Percentiles rank a stretch among this genome's conserved stretches.
Conservation (phyloP, 2,888 invertebrate genomes). For the Xanthia icteritia region DNA sequence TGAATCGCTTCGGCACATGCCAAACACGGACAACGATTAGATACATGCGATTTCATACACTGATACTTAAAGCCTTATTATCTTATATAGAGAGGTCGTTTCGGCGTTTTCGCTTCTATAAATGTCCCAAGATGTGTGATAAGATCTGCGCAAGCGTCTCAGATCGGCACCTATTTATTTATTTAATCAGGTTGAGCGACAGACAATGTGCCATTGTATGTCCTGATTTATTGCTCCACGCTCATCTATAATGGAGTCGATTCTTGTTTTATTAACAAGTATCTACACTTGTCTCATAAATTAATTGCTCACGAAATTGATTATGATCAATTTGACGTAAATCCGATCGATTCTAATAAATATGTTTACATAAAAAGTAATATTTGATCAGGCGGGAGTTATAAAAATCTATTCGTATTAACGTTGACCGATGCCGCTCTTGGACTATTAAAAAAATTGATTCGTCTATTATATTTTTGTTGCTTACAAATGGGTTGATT, state of each 20-base stretch:
- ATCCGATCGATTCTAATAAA: slow-evolving; percentile 54
- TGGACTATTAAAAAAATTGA: slow-evolving; percentile 64
- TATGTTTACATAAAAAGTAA: slow-evolving; percentile 58
- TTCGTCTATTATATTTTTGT: slow-evolving; percentile 63
- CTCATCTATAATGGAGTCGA: slow-evolving; percentile 80
- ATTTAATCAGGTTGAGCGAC: slow-evolving; percentile 89
- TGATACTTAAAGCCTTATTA: slow-evolving; percentile 76
- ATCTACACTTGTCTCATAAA: slow-evolving; percentile 73
- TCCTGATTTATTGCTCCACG: slow-evolving; percentile 85
- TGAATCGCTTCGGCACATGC: slow-evolving; percentile 64
- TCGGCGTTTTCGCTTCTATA: slow-evolving; percentile 77
- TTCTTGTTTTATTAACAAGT: slow-evolving; percentile 75
- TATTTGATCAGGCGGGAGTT: slow-evolving; percentile 54
- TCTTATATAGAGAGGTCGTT: slow-evolving; percentile 76
- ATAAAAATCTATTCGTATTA: slow-evolving; percentile 52
- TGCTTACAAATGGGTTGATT: slow-evolving; percentile 67
- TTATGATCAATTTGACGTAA: slow-evolving; percentile 59
- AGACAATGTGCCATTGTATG: slow-evolving; percentile 90
- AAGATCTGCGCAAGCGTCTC: slow-evolving; percentile 85
- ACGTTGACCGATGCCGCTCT: slow-evolving; percentile 48
- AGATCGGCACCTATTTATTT: slow-evolving; percentile 89
- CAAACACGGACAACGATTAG: slow-evolving; percentile 73
- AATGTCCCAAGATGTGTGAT: slow-evolving; percentile 83
- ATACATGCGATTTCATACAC: slow-evolving; percentile 72
- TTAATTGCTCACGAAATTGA: slow-evolving; percentile 64